Conservation (phyloP, 2,113 vertebrate genomes). For the Serinus canaria region DNA sequence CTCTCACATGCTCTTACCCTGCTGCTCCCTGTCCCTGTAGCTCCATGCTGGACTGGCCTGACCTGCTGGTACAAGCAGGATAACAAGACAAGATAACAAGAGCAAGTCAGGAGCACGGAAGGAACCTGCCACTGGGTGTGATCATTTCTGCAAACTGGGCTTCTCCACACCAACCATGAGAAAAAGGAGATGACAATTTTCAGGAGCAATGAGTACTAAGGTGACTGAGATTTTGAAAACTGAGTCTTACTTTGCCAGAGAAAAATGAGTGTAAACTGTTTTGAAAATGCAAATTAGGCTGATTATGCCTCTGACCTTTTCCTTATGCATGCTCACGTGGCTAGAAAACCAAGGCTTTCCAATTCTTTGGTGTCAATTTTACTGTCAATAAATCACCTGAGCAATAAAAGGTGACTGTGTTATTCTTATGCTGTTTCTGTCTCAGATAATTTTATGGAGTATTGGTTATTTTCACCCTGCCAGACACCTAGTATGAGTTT, state of each 20-base stretch:
- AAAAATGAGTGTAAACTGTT: background rate
- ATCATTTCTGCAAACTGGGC: background rate
- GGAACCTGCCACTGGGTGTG: rapidly evolving
- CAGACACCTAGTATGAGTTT: background rate
- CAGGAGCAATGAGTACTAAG: background rate
- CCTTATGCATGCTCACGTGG: background rate
- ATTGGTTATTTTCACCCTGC: background rate
- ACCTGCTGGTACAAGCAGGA: background rate
- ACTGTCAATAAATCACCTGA: background rate
- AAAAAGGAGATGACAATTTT: background rate
- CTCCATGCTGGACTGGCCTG: background rate
- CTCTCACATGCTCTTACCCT: background rate
- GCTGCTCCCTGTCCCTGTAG: background rate
- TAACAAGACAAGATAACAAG: background rate
- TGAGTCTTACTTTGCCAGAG: background rate
- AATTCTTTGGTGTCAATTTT: background rate
- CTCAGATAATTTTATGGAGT: background rate
- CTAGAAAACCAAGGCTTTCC: background rate
- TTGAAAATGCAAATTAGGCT: background rate
- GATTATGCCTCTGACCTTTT: background rate
- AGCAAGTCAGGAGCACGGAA: background rate
- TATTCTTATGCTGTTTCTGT: background rate
- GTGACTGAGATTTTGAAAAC: background rate
- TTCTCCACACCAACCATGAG: background rate
- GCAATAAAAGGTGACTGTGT: background rate